Evolutionary conservation across 2,113 vertebrate genomes (phyloP).

Genomic region (Fulica atra): DNA sequence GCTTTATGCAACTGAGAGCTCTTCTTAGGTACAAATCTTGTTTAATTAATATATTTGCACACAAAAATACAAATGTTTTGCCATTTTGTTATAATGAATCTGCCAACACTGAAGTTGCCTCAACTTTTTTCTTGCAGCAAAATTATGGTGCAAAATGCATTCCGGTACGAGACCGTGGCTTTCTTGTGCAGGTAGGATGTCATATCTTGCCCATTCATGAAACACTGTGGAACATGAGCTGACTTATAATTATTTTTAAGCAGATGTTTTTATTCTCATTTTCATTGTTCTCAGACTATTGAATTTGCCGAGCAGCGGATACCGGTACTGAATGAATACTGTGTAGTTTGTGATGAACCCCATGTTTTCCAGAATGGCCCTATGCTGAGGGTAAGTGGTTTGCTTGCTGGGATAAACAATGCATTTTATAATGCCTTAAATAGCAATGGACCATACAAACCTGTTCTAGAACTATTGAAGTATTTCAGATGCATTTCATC

Average conservation of each 20-base stretch:
- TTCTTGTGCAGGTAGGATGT: constrained; percentile 85
- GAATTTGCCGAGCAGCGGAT: constrained; percentile 91
- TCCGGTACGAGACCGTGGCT: constrained; percentile 84
- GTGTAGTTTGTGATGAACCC: constrained; percentile 91
- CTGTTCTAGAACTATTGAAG: background rate
- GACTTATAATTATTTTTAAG: constrained; percentile 28
- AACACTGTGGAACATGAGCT: background rate
- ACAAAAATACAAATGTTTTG: background rate
- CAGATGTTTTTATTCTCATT: constrained; percentile 47
- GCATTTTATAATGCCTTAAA: background rate
- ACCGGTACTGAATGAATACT: constrained; percentile 89
- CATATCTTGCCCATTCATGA: background rate
- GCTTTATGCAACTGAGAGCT: background rate
- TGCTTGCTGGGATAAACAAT: background rate
- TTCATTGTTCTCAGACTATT: constrained; percentile 80
- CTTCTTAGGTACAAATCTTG: background rate
- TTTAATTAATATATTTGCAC: background rate
- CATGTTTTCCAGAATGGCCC: constrained; percentile 93
- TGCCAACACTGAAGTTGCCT: constrained; percentile 13
- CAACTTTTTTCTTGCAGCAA: constrained; percentile 75
- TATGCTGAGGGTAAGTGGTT: constrained; percentile 87
- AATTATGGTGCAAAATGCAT: constrained; percentile 86
- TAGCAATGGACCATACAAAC: background rate
- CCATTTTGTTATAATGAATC: background rate
- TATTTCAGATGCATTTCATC: background rate